These are phyloP conservation scores for Coryphaenoides rupestris DNA, from an alignment of 2,113 vertebrate species.

Conservation along the genomic window DNA sequence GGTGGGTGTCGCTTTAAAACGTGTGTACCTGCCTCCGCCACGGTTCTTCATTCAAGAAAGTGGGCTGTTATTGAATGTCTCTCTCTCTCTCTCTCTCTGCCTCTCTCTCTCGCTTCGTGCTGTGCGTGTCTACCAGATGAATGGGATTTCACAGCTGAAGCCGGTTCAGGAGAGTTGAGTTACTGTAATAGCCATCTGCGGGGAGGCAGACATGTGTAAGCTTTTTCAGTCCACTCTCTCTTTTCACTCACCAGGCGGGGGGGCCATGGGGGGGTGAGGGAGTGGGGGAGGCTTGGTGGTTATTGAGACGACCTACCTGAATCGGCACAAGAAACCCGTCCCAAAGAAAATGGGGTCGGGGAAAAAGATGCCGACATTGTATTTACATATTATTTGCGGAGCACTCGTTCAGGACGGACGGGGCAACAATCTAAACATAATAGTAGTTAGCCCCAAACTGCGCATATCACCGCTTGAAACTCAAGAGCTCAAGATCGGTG, in stretches of 20 bases:
- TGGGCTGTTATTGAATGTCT: not conserved
- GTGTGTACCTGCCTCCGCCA: no score
- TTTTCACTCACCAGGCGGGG: no score
- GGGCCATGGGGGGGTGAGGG: not conserved
- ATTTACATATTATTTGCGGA: conserved; percentile 6
- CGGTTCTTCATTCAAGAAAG: not conserved
- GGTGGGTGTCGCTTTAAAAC: no score
- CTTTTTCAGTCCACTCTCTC: not conserved
- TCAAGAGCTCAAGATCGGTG: no score
- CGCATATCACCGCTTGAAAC: no score
- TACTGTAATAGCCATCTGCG: conserved; percentile 1
- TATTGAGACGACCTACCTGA: not conserved
- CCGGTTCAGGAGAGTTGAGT: conserved; percentile 3
- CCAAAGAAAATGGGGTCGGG: not conserved
- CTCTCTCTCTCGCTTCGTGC: not conserved
- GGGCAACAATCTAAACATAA: conserved; percentile 30
- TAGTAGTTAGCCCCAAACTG: not conserved
- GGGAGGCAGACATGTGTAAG: conserved; percentile 1
- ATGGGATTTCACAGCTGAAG: conserved; percentile 7
- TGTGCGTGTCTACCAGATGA: conserved; percentile 9
- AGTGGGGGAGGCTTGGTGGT: not conserved
- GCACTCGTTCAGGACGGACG: not conserved
- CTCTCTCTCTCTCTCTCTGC: not conserved
- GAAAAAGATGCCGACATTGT: conserved; percentile 13
- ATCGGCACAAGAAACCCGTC: not conserved